These are phyloP conservation scores for Paratilapia polleni DNA, from an alignment of 2,113 vertebrate genomes.

Conservation along the genomic window DNA sequence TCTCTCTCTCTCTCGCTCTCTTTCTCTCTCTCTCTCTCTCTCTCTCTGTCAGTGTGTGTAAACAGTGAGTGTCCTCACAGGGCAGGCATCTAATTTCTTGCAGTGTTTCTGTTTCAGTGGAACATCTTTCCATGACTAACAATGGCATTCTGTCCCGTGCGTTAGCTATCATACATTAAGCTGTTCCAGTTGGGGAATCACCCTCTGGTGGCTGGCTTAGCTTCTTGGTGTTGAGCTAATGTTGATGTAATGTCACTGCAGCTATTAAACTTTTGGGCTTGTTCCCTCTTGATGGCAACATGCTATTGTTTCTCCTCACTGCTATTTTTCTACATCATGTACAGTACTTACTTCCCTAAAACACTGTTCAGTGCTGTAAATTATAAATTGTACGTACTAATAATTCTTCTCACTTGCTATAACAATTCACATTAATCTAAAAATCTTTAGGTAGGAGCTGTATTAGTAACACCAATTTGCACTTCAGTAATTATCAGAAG, in stretches of 20 bases:
- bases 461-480: not conserved
- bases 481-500: not conserved
- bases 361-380: not conserved
- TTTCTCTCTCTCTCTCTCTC: too few relatives aligned
- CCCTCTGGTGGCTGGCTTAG: constrained; percentile 58
- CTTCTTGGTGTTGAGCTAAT: constrained; percentile 55
- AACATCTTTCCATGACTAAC: constrained; percentile 66
- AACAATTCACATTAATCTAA: not conserved
- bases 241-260: constrained; percentile 70
- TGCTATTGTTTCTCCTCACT: not conserved
- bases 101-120: constrained; percentile 32
- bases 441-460: not conserved
- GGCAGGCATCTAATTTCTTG: constrained; percentile 1
- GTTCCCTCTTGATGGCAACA: constrained; percentile 10
- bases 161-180: constrained; percentile 46
- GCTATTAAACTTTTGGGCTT: constrained; percentile 31
- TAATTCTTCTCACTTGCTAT: not conserved
- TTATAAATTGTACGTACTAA: not conserved
- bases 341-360: not conserved
- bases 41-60: constrained; percentile 19
- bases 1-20: too few relatives aligned
- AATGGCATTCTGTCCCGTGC: constrained; percentile 59
- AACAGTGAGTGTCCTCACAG: constrained; percentile 23
- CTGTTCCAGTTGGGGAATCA: constrained; percentile 60
- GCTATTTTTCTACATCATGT: not conserved